Conservation (phyloP, 1,140 invertebrate genomes). For the Drosophila varians region DNA sequence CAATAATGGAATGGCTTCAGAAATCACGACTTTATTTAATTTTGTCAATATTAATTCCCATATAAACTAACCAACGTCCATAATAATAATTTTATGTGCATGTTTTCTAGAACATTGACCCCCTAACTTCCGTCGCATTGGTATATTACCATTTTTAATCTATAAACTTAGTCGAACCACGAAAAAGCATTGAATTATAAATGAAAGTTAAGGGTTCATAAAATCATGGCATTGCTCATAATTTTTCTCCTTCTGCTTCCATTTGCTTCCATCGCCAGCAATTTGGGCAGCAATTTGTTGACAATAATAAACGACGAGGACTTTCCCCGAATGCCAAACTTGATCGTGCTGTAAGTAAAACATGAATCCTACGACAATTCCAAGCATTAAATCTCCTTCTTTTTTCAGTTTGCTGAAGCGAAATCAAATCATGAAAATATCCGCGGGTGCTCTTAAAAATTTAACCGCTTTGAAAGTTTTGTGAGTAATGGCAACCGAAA, state of each 20-base stretch:
- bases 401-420: slow-evolving; percentile 87
- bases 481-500: slow-evolving; percentile 86
- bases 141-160: slow-evolving; percentile 52
- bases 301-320: slow-evolving; percentile 86
- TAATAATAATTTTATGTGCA: slow-evolving; percentile 54
- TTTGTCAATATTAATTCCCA: slow-evolving; percentile 1
- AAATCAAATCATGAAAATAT: slow-evolving; percentile 87
- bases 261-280: slow-evolving; percentile 84
- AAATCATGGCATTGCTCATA: slow-evolving; percentile 56
- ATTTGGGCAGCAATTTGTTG: slow-evolving; percentile 88
- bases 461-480: slow-evolving; percentile 87
- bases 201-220: slow-evolving; percentile 49
- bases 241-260: slow-evolving; percentile 43
- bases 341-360: slow-evolving; percentile 88
- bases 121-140: slow-evolving; percentile 10
- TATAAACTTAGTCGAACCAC: slow-evolving; percentile 50
- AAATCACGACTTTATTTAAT: background rate
- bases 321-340: slow-evolving; percentile 86
- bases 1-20: background rate
- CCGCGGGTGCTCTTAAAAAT: slow-evolving; percentile 87
- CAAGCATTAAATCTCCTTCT: slow-evolving; percentile 29
- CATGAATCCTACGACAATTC: slow-evolving; percentile 1
- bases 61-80: slow-evolving; percentile 29
- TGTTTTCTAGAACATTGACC: slow-evolving; percentile 49
- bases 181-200: slow-evolving; percentile 40